Evolutionary conservation across 1,140 invertebrate genomes (phyloP), one percentile per base, ranked within the genome.

Genomic region (Megalopta genalis): DNA sequence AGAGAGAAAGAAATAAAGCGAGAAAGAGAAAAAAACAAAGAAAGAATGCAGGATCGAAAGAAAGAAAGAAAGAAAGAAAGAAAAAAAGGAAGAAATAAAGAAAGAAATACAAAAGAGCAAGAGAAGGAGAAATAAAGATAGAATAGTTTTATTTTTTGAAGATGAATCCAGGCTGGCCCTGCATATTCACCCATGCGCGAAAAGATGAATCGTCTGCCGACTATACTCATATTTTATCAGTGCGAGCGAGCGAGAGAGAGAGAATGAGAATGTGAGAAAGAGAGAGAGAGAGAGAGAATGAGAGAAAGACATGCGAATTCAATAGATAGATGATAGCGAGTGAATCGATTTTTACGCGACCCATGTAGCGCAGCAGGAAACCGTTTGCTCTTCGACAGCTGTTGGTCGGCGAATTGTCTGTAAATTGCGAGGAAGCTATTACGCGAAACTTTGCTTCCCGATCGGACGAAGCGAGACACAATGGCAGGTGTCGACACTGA

Each of bases 81-180:
- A 65, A 18, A 77, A 42, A 1, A 32, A 32, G 32, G 4, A 32
- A 2, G 32, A 46, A 1, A 57, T 57, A 64, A 23, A 66, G 21
- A 69, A 32, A 71, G 1, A 32, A 32, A 32, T 32, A 32, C 1
- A 32, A 4, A 32, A 21, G 72, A 46, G n/a, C 32, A n/a, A 52
- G 42, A 54, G 18, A 21, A 32, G 23, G 27, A 60, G 2, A 37
- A 25, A 57, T 25, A 42, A 63, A 64, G 27, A 77, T 78, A 78
- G 60, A 78, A 65, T 78, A 78, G 76, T 16, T 46, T 79, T 73
- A 79, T 79, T 79, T 79, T 79, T 73, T 32, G 60, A 74, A 6
- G 49, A 74, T 14, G 64, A 67, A 74, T 62, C 25, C 77, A 73
- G 77, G 77, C 71, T 79, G 77, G 71, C 3, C 77, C 77, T 79